Conservation (phyloP, 2,797 vertebrate species). For the Masticophis lateralis region DNA sequence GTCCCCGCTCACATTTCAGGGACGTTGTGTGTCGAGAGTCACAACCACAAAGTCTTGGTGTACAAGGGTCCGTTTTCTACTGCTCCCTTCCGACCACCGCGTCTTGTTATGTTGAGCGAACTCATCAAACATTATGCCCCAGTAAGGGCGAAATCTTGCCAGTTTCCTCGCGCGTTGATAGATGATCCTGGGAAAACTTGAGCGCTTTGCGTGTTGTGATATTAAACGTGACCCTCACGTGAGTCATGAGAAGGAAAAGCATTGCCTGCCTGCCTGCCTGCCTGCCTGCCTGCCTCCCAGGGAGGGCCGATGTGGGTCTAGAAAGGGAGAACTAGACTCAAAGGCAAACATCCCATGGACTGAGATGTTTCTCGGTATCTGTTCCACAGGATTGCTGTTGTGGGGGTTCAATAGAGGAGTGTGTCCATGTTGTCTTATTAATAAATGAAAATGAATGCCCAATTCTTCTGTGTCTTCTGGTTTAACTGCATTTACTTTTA, state of each 20-base stretch:
- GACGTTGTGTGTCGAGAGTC: background rate
- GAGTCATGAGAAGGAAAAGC: background rate
- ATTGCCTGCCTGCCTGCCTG: background rate
- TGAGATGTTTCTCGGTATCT: background rate
- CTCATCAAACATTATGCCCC: background rate
- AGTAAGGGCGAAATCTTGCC: background rate
- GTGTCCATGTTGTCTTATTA: background rate
- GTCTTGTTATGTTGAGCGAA: background rate
- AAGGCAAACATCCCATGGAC: background rate
- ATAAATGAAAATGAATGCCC: background rate
- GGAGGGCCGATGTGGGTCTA: background rate
- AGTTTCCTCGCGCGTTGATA: background rate
- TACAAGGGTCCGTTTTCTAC: background rate
- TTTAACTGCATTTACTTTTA: background rate
- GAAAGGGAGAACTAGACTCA: background rate
- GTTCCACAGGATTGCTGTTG: background rate
- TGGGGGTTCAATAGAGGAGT: background rate
- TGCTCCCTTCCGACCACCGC: background rate
- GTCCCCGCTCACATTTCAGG: background rate
- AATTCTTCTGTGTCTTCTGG: background rate
- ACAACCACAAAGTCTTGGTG: background rate
- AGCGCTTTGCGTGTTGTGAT: background rate
- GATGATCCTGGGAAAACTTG: background rate
- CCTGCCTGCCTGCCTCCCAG: background rate
- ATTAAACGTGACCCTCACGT: background rate